Evolutionary conservation across 2,797 vertebrate species (phyloP).

Genomic region (Sandelia bainsii): DNA sequence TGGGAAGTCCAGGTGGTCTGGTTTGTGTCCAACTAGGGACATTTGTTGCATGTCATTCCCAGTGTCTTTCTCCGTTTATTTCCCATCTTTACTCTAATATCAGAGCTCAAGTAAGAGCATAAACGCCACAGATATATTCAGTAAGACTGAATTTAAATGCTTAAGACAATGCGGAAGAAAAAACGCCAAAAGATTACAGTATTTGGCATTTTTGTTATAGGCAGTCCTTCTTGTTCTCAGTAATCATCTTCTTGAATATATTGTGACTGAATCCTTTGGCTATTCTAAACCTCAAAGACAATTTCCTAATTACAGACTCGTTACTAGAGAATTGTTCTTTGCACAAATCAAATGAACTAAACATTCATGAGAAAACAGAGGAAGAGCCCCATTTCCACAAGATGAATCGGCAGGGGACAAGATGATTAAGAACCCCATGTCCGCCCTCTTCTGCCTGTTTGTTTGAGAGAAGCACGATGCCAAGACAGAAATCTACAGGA

Average conservation of each 20-base stretch:
- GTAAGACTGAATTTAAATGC: not conserved
- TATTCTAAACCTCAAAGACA: slow-evolving; percentile 65
- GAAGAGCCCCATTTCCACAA: slow-evolving; percentile 35
- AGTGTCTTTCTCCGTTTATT: not conserved
- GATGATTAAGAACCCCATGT: slow-evolving; percentile 60
- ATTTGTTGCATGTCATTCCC: not conserved
- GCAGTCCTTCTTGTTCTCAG: slow-evolving; percentile 13
- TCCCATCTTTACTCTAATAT: not conserved
- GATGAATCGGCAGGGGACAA: slow-evolving; percentile 36
- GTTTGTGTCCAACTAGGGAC: not conserved
- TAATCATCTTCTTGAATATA: slow-evolving; percentile 23
- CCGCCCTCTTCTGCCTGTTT: slow-evolving; percentile 59
- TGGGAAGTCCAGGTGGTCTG: not conserved
- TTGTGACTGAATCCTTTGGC: slow-evolving; percentile 49
- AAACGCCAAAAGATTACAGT: slow-evolving; percentile 5
- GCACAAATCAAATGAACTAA: slow-evolving; percentile 42
- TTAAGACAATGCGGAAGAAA: not conserved
- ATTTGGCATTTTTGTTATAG: slow-evolving; percentile 28
- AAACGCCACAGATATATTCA: not conserved
- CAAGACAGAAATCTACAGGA: slow-evolving; percentile 70
- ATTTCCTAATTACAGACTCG: slow-evolving; percentile 60
- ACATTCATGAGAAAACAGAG: slow-evolving; percentile 42
- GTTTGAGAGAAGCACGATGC: slow-evolving; percentile 54
- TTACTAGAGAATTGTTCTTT: slow-evolving; percentile 43
- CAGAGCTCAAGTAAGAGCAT: not conserved